phyloP scores from a whole-genome alignment of 1,140 invertebrate genomes.

The Megathymus violae region DNA sequence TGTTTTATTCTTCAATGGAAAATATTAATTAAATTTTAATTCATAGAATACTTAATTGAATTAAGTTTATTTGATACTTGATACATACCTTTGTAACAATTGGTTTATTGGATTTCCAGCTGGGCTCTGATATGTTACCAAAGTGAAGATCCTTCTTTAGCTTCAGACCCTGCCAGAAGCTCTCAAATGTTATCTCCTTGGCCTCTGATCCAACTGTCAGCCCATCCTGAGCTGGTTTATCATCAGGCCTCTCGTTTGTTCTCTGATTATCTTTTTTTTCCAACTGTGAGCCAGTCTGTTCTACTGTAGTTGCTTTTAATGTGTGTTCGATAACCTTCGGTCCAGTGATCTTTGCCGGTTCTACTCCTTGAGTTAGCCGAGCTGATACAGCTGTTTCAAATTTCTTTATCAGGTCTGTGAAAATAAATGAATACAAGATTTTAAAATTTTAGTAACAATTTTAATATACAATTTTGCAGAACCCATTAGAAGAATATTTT shows the following conservation, averaged over 20 bases:
- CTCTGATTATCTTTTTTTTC: constrained; percentile 37
- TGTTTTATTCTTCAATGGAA: too few species aligned
- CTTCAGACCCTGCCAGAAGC: constrained; percentile 69
- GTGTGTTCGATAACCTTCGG: constrained; percentile 41
- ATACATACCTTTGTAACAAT: constrained; percentile 65
- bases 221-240: constrained; percentile 49
- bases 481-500: too few species aligned
- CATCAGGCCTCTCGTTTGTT: constrained; percentile 48
- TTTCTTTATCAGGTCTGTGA: constrained; percentile 67
- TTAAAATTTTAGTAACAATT: too few species aligned
- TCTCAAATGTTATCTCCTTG: constrained; percentile 69
- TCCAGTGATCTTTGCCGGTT: constrained; percentile 21
- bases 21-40: too few species aligned
- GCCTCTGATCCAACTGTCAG: constrained; percentile 59
- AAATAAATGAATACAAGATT: too few species aligned
- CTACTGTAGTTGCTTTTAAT: constrained; percentile 52
- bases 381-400: constrained; percentile 59
- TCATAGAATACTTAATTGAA: too few species aligned
- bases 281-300: constrained; percentile 46
- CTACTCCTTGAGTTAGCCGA: constrained; percentile 43
- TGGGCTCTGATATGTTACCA: constrained; percentile 72
- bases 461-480: too few species aligned
- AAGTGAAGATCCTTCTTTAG: constrained; percentile 73
- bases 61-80: too few species aligned
- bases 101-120: constrained; percentile 73